These are phyloP conservation scores for Lacerta bilineata DNA, from an alignment of 2,797 vertebrate species.

Conservation along the genomic window DNA sequence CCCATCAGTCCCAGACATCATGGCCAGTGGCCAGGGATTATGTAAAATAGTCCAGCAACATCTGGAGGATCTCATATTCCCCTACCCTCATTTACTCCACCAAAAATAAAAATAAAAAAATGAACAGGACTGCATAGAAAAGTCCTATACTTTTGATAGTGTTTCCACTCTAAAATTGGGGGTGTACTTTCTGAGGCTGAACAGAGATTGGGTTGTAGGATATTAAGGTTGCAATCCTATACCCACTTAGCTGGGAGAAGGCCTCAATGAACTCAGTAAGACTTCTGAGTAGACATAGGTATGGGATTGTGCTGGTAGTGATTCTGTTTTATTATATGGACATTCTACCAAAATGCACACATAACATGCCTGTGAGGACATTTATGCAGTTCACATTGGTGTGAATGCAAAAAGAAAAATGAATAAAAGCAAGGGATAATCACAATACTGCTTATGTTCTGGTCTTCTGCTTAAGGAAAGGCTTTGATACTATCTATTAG, in stretches of 20 bases:
- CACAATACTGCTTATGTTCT: background rate
- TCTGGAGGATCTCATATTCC: too few relatives aligned
- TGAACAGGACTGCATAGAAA: background rate
- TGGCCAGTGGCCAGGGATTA: too few relatives aligned
- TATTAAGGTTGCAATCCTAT: background rate
- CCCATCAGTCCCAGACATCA: too few relatives aligned
- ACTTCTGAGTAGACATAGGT: too few relatives aligned
- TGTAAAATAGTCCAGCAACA: too few relatives aligned
- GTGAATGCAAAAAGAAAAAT: too few relatives aligned
- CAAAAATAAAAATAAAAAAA: background rate
- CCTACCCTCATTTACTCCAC: too few relatives aligned
- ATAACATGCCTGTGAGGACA: background rate
- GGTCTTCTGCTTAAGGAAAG: background rate
- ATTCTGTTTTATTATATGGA: background rate
- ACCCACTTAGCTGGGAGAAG: too few relatives aligned
- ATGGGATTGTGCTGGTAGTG: background rate
- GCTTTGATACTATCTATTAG: background rate
- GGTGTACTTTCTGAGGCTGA: background rate
- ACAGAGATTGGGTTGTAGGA: background rate
- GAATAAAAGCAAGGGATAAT: background rate
- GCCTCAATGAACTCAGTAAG: too few relatives aligned
- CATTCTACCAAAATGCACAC: background rate
- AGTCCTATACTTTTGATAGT: background rate
- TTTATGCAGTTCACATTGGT: background rate
- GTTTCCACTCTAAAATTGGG: background rate